Conservation (phyloP, 2,888 invertebrate species). For the Lamproptera curius region DNA sequence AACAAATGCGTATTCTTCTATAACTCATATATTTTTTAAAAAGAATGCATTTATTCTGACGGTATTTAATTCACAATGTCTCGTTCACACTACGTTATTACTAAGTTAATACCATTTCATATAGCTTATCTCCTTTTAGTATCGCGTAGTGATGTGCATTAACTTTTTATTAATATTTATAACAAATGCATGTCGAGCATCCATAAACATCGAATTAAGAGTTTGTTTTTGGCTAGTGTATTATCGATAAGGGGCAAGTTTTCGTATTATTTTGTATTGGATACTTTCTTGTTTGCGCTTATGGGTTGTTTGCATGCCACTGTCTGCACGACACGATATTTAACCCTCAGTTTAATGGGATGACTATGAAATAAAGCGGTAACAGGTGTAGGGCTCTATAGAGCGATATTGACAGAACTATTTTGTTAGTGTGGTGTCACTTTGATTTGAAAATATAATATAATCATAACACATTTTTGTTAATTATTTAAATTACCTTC, state of each 20-base stretch:
- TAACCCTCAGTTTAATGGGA: conserved; percentile 22
- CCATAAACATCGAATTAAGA: conserved; percentile 19
- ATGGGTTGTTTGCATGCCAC: conserved; percentile 69
- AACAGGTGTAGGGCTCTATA: conserved; percentile 18
- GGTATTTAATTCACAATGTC: no score
- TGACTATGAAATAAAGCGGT: conserved; percentile 21
- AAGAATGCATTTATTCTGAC: no score
- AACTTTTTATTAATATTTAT: conserved; percentile 2
- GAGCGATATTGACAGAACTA: no score
- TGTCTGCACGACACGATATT: conserved; percentile 32
- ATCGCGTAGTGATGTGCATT: conserved; percentile 5
- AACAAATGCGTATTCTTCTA: no score
- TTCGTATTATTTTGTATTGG: conserved; percentile 65
- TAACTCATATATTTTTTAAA: no score
- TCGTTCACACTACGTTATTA: background rate
- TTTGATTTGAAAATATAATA: no score
- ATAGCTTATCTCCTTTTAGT: conserved; percentile 7
- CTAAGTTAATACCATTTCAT: background rate
- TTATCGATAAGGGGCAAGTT: conserved; percentile 61
- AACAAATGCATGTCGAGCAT: conserved; percentile 12
- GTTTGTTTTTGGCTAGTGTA: conserved; percentile 55
- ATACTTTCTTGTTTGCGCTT: conserved; percentile 50
- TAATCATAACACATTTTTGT: no score
- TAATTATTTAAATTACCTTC: no score
- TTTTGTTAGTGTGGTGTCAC: no score